Evolutionary conservation across 2,888 invertebrate genomes (phyloP).

Genomic region (Apantesis nais): DNA sequence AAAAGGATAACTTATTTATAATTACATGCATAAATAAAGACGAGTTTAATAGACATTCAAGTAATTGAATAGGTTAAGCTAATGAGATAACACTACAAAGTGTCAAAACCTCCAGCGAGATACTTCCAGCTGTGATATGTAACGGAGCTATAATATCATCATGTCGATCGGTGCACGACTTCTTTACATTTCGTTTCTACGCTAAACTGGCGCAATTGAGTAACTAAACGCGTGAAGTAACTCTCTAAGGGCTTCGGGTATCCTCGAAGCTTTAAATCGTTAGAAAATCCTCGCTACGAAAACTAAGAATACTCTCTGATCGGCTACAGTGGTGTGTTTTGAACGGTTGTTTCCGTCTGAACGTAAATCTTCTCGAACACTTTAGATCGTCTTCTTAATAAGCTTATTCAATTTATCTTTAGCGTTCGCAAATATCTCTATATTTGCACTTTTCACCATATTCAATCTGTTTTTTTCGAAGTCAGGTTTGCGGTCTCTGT

Average conservation of each 20-base stretch:
- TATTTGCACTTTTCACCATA: not conserved
- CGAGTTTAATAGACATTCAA: not conserved
- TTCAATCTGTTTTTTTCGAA: not conserved
- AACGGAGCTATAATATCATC: not conserved
- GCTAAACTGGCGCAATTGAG: not conserved
- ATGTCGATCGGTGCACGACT: not conserved
- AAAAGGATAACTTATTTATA: not conserved
- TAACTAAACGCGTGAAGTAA: not conserved
- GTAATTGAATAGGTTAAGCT: not conserved
- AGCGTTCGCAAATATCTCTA: not conserved
- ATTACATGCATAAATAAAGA: not conserved
- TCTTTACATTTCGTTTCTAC: not conserved
- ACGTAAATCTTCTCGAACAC: not conserved
- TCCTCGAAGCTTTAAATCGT: conserved; percentile 46
- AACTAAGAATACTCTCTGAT: not conserved
- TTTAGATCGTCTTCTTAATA: not conserved
- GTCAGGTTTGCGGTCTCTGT: not conserved
- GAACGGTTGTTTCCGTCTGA: not conserved
- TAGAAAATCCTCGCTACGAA: not conserved
- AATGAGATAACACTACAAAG: not conserved
- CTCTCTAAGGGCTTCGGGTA: conserved; percentile 10
- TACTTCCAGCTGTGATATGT: not conserved
- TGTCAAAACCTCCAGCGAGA: too few species aligned
- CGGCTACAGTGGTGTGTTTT: not conserved
- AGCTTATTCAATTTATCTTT: not conserved